Evolutionary conservation across 2,888 invertebrate species (phyloP).

Genomic region (Chaetoderma sp.): DNA sequence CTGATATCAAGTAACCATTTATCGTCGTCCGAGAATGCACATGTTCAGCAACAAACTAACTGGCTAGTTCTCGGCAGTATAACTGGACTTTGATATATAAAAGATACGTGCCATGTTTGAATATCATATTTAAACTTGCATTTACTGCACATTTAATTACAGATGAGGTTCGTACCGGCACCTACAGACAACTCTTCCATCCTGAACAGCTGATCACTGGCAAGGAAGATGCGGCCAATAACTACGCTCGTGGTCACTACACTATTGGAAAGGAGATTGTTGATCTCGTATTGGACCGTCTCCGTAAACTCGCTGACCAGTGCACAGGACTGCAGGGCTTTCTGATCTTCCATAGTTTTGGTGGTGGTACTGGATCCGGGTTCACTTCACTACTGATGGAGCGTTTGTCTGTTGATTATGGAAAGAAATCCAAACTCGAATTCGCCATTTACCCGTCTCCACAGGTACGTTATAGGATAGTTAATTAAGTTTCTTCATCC

Average conservation of each 20-base stretch:
- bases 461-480: no score
- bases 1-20: no score
- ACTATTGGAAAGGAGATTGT: conserved; percentile 83
- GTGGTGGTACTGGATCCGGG: conserved; percentile 75
- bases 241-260: conserved; percentile 85
- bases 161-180: conserved; percentile 63
- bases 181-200: conserved; percentile 66
- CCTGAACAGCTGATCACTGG: conserved; percentile 71
- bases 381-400: no score
- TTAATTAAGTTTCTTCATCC: no score
- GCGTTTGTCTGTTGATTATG: no score
- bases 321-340: conserved; percentile 84
- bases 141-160: conserved; percentile 6
- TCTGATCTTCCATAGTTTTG: conserved; percentile 89
- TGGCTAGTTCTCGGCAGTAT: no score
- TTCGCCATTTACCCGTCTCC: not conserved
- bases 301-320: conserved; percentile 80
- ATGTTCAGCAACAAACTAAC: no score
- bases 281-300: conserved; percentile 78
- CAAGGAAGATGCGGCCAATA: conserved; percentile 89
- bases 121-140: no score
- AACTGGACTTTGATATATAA: no score
- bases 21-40: no score
- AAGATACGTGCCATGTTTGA: no score
- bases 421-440: conserved; percentile 62